A percentile compares a stretch with the other conserved stretches of the same genome.
Conservation (phyloP, 2,113 vertebrate species). For the Poeciliopsis occidentalis region DNA sequence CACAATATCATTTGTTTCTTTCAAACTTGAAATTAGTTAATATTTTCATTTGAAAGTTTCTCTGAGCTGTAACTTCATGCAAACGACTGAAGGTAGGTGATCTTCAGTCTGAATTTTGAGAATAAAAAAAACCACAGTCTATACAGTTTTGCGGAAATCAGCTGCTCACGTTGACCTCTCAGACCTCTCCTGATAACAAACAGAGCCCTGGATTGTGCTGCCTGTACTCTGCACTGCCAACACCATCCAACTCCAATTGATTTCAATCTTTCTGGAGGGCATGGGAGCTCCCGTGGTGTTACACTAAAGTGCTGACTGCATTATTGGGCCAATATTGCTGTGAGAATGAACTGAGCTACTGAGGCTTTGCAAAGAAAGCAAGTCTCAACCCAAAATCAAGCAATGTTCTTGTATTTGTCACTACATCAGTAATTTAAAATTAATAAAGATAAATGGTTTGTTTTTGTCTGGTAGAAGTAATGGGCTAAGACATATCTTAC, state of each 20-base stretch:
- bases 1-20: neutral
- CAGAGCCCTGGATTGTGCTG: conserved; percentile 30
- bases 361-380: conserved; percentile 25
- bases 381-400: conserved; percentile 13
- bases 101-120: conserved; percentile 32
- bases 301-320: conserved; percentile 55
- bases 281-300: conserved; percentile 52
- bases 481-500: neutral
- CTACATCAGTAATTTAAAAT: conserved; percentile 9
- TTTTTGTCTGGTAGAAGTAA: conserved; percentile 34
- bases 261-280: conserved; percentile 42
- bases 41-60: neutral
- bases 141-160: conserved; percentile 35
- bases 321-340: conserved; percentile 47
- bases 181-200: conserved; percentile 43
- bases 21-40: neutral
- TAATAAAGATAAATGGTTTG: conserved; percentile 22
- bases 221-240: conserved; percentile 32
- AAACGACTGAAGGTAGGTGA: conserved; percentile 52
- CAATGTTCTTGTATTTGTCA: conserved; percentile 20
- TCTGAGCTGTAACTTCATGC: conserved; percentile 26
- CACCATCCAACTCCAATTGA: conserved; percentile 56
- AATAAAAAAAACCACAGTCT: neutral
- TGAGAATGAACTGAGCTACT: conserved; percentile 21
- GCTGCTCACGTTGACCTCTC: conserved; percentile 47